A percentile compares a stretch with the other conserved stretches of the same genome.
phyloP scores from a whole-genome alignment of 2,797 vertebrate species.

The Pagetopsis macropterus region DNA sequence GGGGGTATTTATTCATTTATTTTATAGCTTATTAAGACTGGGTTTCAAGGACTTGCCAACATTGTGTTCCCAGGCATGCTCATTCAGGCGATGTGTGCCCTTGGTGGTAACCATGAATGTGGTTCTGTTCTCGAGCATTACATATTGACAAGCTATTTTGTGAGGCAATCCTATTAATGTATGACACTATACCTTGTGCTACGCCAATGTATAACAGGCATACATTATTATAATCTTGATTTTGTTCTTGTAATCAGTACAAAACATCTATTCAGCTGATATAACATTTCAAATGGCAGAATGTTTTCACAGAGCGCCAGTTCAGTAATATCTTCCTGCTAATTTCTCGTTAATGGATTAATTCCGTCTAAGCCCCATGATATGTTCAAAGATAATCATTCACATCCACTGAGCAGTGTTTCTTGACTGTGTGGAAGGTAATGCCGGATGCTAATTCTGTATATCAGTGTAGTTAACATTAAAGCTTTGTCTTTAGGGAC shows the following conservation, averaged over 20 bases:
- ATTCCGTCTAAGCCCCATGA: neutral
- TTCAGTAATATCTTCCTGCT: neutral
- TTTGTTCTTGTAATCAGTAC: neutral
- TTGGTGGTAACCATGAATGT: constrained; percentile 60
- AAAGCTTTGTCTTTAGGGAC: neutral
- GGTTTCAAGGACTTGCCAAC: constrained; percentile 75
- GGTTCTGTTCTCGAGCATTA: constrained; percentile 36
- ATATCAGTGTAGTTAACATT: neutral
- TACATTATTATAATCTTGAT: neutral
- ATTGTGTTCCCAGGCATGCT: constrained; percentile 49
- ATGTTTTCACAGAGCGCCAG: neutral
- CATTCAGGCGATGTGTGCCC: constrained; percentile 52
- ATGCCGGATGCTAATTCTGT: too few species aligned
- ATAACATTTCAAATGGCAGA: constrained; percentile 12
- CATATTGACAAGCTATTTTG: constrained; percentile 32
- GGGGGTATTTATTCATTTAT: constrained; percentile 78
- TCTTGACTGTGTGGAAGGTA: neutral
- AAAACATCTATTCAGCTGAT: neutral
- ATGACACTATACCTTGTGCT: constrained; percentile 10
- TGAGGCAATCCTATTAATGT: constrained; percentile 27
- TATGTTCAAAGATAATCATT: neutral
- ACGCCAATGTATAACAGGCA: constrained; percentile 6
- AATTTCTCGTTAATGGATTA: neutral
- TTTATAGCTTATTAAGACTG: constrained; percentile 74
- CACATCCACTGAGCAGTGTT: neutral